Conservation (phyloP, 2,888 invertebrate species). For the Atherix ibis region DNA sequence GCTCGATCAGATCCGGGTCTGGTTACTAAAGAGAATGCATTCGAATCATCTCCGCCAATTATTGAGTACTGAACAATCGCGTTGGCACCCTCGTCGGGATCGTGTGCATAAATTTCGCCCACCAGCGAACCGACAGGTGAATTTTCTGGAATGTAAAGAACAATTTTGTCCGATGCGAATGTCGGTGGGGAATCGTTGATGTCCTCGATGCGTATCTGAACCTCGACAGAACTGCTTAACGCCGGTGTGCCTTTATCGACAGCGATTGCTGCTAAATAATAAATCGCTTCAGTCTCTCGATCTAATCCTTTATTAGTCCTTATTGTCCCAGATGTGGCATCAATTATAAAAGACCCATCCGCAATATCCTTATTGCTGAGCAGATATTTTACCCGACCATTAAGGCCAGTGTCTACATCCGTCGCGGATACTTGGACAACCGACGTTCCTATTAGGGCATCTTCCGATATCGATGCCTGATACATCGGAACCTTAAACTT, state of each 20-base stretch:
- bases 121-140: slow-evolving; percentile 92
- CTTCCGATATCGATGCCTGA: slow-evolving; percentile 69
- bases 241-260: slow-evolving; percentile 78
- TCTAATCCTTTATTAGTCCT: slow-evolving; percentile 80
- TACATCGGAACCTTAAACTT: slow-evolving; percentile 70
- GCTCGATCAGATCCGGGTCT: slow-evolving; percentile 72
- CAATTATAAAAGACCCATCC: slow-evolving; percentile 83
- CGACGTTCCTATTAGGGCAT: slow-evolving; percentile 66
- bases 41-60: slow-evolving; percentile 82
- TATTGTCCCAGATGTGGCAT: slow-evolving; percentile 82
- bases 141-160: slow-evolving; percentile 83
- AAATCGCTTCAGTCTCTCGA: slow-evolving; percentile 73
- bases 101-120: slow-evolving; percentile 75
- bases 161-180: slow-evolving; percentile 75
- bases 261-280: slow-evolving; percentile 74
- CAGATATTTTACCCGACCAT: slow-evolving; percentile 72
- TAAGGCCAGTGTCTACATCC: slow-evolving; percentile 73
- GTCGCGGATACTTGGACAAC: slow-evolving; percentile 65
- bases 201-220: slow-evolving; percentile 70
- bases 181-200: slow-evolving; percentile 83
- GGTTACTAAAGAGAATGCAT: slow-evolving; percentile 66
- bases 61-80: slow-evolving; percentile 89
- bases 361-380: slow-evolving; percentile 56
- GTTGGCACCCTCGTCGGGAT: slow-evolving; percentile 85
- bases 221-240: slow-evolving; percentile 51